Conservation (phyloP, 1,140 invertebrate species). For the Artemia franciscana region DNA sequence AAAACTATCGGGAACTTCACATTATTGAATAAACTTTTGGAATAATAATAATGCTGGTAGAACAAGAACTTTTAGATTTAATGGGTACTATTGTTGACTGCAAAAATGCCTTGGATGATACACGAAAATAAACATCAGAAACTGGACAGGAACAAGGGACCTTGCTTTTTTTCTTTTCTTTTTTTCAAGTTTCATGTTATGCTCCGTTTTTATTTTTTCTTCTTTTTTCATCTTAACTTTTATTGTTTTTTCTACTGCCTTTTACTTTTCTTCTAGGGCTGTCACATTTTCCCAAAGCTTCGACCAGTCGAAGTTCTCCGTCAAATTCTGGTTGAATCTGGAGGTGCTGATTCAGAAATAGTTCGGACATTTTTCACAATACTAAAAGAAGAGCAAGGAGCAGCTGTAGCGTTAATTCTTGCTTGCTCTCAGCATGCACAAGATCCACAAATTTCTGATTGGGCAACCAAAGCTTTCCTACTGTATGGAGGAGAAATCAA, state of each 20-base stretch:
- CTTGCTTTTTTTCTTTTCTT: no score
- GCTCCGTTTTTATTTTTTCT: background rate
- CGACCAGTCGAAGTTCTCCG: conserved; percentile 62
- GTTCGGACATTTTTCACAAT: conserved; percentile 64
- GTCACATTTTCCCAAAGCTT: conserved; percentile 54
- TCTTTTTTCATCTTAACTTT: background rate
- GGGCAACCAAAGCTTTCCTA: conserved; percentile 77
- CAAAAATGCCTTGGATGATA: no score
- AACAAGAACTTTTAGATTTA: no score
- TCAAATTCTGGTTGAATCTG: conserved; percentile 49
- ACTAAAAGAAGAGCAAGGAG: conserved; percentile 60
- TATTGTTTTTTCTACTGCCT: no score
- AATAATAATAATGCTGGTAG: no score
- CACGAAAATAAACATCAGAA: no score
- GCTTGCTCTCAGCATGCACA: conserved; percentile 44
- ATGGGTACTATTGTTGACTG: no score
- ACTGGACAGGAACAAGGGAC: no score
- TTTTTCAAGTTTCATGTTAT: no score
- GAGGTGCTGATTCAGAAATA: conserved; percentile 56
- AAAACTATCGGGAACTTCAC: no score
- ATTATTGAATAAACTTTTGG: no score
- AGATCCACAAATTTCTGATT: conserved; percentile 40
- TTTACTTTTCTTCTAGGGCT: conserved; percentile 42
- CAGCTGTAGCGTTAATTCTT: conserved; percentile 60
- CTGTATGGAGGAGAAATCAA: conserved; percentile 55